Evolutionary conservation across 2,113 vertebrate species (phyloP), one percentile per base, ranked within the genome.

Genomic region (Colinus virginianus): DNA sequence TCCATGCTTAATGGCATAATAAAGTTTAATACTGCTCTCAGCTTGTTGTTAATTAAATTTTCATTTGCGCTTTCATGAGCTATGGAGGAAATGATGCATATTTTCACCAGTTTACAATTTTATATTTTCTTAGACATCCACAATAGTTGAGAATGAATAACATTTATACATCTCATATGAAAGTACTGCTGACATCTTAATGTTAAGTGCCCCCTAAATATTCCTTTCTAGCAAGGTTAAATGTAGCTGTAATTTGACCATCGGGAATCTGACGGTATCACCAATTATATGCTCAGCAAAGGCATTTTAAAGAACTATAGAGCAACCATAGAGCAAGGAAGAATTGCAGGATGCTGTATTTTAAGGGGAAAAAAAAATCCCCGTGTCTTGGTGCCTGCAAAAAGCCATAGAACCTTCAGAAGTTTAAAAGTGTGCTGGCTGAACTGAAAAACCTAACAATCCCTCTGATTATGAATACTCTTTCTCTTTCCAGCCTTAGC

Each of bases 341-440:
- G 66, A 78, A 62, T 70, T 81, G 48, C 4, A 1, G 61, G 62
- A 62, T 58, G 19, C 32, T 56, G 42, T 17, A 46, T 84, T 69
- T 78, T 81, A 84, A 51, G 30, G 55, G 2, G 21, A 56, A 56
- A 84, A 80, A 74, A 14, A 61, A 70, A 66, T 46, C 43, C 28
- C 13, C 5, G 3, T 51, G 36, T 70, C 17, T n/a, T 80, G 55
- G 38, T 13, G 12, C 66, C 45, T 0, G 0, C 45, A 34, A 69
- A 55, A 66, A 66, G 28, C 36, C 20, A 34, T 2, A 1, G 13
- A 22, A 15, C 40, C 89, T 89, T 77, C 13, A 61, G 17, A 87
- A 84, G 17, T 61, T 78, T 74, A 19, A n/a, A 70, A 67, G 8
- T 19, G 28, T 89, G 14, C 23, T 89, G 70, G 30, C 34, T 2